Percentiles rank a stretch among this genome's conserved stretches.
phyloP scores from a whole-genome alignment of 1,140 invertebrate genomes.

The Drosophila orosa region DNA sequence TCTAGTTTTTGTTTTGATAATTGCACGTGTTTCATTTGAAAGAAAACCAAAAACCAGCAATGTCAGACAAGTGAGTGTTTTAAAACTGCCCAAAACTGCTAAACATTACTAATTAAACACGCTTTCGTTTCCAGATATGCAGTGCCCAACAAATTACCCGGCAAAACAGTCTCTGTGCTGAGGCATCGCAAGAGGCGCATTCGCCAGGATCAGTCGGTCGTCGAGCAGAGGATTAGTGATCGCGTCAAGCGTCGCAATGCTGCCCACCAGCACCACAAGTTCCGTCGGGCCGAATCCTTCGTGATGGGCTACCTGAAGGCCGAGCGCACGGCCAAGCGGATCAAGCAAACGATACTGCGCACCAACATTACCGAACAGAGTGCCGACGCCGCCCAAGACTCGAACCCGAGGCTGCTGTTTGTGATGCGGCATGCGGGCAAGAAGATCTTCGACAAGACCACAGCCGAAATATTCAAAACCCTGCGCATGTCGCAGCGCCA shows the following conservation, averaged over 20 bases:
- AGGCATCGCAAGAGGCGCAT: slow-evolving; percentile 81
- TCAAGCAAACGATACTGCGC: slow-evolving; percentile 67
- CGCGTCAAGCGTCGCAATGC: slow-evolving; percentile 59
- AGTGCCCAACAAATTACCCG: slow-evolving; percentile 82
- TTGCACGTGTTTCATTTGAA: slow-evolving; percentile 63
- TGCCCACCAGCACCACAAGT: slow-evolving; percentile 66
- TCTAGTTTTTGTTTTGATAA: slow-evolving; percentile 66
- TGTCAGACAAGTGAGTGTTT: slow-evolving; percentile 74
- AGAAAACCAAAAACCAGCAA: slow-evolving; percentile 38
- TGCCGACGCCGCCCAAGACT: slow-evolving; percentile 46
- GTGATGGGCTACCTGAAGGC: slow-evolving; percentile 81
- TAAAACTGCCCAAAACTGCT: background rate
- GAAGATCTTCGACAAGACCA: slow-evolving; percentile 78
- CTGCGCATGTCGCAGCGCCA: slow-evolving; percentile 65
- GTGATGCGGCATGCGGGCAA: slow-evolving; percentile 82
- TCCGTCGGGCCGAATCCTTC: slow-evolving; percentile 79
- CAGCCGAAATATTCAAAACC: slow-evolving; percentile 67
- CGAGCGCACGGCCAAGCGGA: slow-evolving; percentile 76
- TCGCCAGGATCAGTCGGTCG: slow-evolving; percentile 68
- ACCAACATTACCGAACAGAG: slow-evolving; percentile 70
- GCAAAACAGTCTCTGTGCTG: slow-evolving; percentile 81
- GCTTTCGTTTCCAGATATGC: slow-evolving; percentile 62
- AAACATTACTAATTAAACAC: background rate
- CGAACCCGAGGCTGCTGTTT: slow-evolving; percentile 71
- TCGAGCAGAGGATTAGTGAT: slow-evolving; percentile 68